Base-by-base conservation (phyloP, 1,140 invertebrate genomes). In the Stenopsyche tienmushanensis region DNA sequence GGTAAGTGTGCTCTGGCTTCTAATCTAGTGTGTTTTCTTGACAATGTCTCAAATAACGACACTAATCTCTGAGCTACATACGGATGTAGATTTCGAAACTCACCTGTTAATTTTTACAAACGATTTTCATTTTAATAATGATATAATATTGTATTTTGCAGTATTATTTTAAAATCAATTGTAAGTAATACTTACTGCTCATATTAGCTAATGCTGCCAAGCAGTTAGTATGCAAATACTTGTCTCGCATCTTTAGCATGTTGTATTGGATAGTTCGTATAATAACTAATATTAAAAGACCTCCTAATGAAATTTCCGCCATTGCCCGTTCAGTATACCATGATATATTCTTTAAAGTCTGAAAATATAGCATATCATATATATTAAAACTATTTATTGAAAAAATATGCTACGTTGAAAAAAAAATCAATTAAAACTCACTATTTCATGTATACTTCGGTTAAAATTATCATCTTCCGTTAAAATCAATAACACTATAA, bases 201-300 rank as follows among this genome's bases (percentile, higher is more conserved):
- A 99, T 99, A 74, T 99, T 99, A 34, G 97, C 97, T 65, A 99
- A 82, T 3, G 97, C 96, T 44, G 97, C 97, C 53, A 99, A 82
- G 78, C 97, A 97, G 80, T 98, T 98, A 13, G 93, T 97, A 73
- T 98, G 96, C 18, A 98, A 82, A 81, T 97, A 98, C 78, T 96
- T 96, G 75, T 98, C 96, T 71, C 95, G 86, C 85, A 96, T 97
- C 78, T 96, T 91, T 29, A 96, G 84, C 87, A 99, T 97, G 76
- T 99, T 99, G 80, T 94, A 98, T 74, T 99, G 97, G 75, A 99
- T 93, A 2, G 96, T 98, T 65, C 97, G 82, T 34, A 98, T 91
- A 15, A 99, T 90, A 7, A 99, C 94, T 49, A 99, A 80, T 64
- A 99, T 93, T 59, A 97, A 85, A 13, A 99, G 82, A n/a, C 97